Conservation (phyloP, 2,888 invertebrate genomes). For the Xestia ashworthii region DNA sequence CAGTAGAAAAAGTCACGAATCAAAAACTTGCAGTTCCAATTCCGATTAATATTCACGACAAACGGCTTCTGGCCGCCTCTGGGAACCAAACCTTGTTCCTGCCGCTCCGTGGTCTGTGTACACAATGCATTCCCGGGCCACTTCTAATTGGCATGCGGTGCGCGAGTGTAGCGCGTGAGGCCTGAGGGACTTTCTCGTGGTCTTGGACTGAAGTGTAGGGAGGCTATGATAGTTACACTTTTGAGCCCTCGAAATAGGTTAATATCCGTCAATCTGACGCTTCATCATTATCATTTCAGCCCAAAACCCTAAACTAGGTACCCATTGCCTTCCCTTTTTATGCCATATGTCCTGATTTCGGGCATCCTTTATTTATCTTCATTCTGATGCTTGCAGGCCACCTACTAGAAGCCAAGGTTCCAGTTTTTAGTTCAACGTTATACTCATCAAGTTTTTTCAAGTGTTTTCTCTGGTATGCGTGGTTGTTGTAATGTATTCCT, state of each 20-base stretch:
- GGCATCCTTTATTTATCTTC: background rate
- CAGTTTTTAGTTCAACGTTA: background rate
- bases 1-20: background rate
- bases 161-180: slow-evolving; percentile 52
- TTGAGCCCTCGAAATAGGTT: background rate
- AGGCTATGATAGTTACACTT: background rate
- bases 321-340: no score
- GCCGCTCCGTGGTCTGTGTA: slow-evolving; percentile 65
- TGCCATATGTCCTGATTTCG: no score
- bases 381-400: background rate
- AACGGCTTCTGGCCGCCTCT: slow-evolving; percentile 52
- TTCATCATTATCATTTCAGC: background rate
- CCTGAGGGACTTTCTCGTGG: slow-evolving; percentile 44
- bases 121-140: slow-evolving; percentile 64
- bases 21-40: slow-evolving; percentile 26
- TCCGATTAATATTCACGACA: slow-evolving; percentile 58
- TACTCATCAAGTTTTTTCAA: background rate
- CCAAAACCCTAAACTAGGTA: background rate
- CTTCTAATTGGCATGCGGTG: slow-evolving; percentile 59
- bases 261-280: background rate
- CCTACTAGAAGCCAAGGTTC: background rate
- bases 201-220: slow-evolving; percentile 24
- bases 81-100: slow-evolving; percentile 66
- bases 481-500: background rate
- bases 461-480: background rate